These are phyloP conservation scores for Cephalotes varians DNA, from an alignment of 2,888 invertebrate species.

Conservation along the genomic window DNA sequence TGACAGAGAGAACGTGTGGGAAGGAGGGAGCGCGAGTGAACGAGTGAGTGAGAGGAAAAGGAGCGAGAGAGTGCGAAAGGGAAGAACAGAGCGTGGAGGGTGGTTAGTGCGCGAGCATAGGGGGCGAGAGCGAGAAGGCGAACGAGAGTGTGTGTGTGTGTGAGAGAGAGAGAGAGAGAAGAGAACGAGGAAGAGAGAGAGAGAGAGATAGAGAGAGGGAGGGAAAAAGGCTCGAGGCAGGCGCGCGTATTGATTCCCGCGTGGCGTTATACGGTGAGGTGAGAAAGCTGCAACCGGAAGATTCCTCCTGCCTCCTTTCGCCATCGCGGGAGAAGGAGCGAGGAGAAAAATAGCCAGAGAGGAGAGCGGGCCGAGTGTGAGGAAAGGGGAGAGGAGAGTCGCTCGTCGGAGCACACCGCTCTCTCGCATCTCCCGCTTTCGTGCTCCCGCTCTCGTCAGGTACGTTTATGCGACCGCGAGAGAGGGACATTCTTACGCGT, in stretches of 20 bases:
- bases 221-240: constrained; percentile 70
- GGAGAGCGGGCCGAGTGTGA: constrained; percentile 40
- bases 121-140: constrained; percentile 31
- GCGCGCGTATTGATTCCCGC: constrained; percentile 77
- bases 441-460: constrained; percentile 55
- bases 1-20: constrained; percentile 22
- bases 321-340: constrained; percentile 64
- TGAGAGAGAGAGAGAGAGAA: constrained; percentile 28
- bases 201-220: constrained; percentile 64
- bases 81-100: constrained; percentile 20
- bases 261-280: constrained; percentile 77
- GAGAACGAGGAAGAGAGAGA: constrained; percentile 44
- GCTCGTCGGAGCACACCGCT: constrained; percentile 22
- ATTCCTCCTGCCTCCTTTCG: constrained; percentile 71
- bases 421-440: constrained; percentile 38
- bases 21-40: constrained; percentile 30
- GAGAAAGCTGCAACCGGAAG: constrained; percentile 76
- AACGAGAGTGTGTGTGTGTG: constrained; percentile 28
- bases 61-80: constrained; percentile 30
- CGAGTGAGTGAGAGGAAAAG: constrained; percentile 22
- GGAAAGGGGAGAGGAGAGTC: constrained; percentile 1
- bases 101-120: constrained; percentile 30
- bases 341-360: constrained; percentile 57
- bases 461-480: constrained; percentile 51
- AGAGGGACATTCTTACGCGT: constrained; percentile 1